Base-by-base conservation (phyloP, 2,113 vertebrate species). In the Tinamus guttatus region DNA sequence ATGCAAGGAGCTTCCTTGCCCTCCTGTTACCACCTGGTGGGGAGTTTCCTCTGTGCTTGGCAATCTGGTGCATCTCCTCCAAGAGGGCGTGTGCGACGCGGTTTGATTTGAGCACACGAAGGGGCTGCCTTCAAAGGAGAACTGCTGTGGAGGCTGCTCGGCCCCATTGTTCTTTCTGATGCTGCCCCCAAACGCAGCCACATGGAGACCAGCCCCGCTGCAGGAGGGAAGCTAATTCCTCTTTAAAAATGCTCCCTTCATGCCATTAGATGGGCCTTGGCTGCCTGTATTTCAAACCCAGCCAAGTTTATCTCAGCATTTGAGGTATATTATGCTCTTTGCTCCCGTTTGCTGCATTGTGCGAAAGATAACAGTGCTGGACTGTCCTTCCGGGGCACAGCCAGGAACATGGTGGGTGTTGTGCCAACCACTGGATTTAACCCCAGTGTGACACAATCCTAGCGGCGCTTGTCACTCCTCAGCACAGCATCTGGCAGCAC, bases 61-160 rank as follows among this genome's bases (percentile, higher is more conserved):
- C 86, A 94, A 19, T 94, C 83, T 94, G 83, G 77, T 86, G 58
- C 1, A 0, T 34, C 63, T 81, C 27, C 70, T 93, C 11, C 1
- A 64, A 81, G 58, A 40, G 11, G 77, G 27, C 36, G 0, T 0
- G 73, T 79, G 43, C 88, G 88, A 95, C 90, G 95, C 94, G 90
- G 90, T 67, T 84, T 65, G 80, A 62, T 92, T 95, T 95, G 6
- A 1, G 28, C 84, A 90, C 88, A 79, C 90, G n/a, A 96, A 94
- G 83, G 83, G 59, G 18, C 82, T 92, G 86, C 67, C 69, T 92
- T 73, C 83, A 89, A 93, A 78, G 76, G 22, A 82, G 88, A 93
- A 90, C 52, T 0, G 2, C 71, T 51, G 76, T 1, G 0, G 69
- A 94, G 93, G 74, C 88, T 6, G 58, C 94, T 81, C 85, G 83